These are phyloP conservation scores for Propsilocerus akamusi DNA, from an alignment of 1,140 invertebrate species.

Conservation along the genomic window DNA sequence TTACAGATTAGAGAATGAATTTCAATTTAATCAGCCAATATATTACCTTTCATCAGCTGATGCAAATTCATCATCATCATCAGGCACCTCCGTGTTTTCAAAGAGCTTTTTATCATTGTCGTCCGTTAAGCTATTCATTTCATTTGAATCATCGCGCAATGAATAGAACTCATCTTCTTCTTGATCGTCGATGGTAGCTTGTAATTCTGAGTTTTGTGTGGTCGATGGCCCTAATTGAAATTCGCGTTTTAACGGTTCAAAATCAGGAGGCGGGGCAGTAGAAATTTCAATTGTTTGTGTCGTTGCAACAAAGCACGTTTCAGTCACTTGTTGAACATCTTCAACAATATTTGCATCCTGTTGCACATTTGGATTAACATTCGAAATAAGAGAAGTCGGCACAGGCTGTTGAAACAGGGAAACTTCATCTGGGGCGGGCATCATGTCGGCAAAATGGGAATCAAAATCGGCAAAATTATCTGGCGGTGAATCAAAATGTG, in stretches of 20 bases:
- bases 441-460: conserved; percentile 13
- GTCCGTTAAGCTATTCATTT: neutral
- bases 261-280: neutral
- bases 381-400: neutral
- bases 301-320: neutral
- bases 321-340: neutral
- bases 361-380: neutral
- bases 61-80: neutral
- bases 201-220: neutral
- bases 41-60: neutral
- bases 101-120: neutral
- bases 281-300: neutral
- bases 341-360: neutral
- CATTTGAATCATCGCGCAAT: neutral
- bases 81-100: neutral
- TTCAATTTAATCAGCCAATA: neutral
- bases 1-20: neutral
- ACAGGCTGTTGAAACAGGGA: too few relatives aligned
- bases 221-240: neutral
- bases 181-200: neutral
- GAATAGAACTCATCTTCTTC: neutral
- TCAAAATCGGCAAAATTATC: conserved; percentile 23
- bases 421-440: neutral
- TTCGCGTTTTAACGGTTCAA: neutral
- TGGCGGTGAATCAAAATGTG: conserved; percentile 5